Conservation (phyloP, 1,140 invertebrate genomes). For the Harlomillsia oculata region DNA sequence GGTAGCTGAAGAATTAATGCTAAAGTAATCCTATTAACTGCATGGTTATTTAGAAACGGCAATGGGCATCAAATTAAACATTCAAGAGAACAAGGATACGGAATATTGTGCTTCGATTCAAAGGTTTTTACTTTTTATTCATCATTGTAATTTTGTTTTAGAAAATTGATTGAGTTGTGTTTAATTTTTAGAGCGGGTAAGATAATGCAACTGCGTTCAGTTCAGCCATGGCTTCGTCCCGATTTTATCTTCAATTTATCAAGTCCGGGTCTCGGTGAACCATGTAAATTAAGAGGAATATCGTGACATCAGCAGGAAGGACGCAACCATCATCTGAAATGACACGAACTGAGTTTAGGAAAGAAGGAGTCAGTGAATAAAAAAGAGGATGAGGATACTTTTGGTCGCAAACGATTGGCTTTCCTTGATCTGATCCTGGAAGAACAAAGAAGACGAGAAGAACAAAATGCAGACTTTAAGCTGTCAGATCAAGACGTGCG, state of each 20-base stretch:
- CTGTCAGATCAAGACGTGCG: constrained; percentile 59
- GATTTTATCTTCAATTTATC: constrained; percentile 42
- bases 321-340: background rate
- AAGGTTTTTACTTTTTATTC: constrained; percentile 31
- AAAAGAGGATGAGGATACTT: background rate
- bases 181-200: constrained; percentile 20
- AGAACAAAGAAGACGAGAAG: no score
- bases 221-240: constrained; percentile 44
- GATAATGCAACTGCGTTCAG: constrained; percentile 38
- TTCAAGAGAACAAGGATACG: constrained; percentile 46
- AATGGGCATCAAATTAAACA: constrained; percentile 52
- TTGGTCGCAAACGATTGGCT: constrained; percentile 43
- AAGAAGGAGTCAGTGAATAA: background rate
- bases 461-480: constrained; percentile 43
- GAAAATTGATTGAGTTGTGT: background rate
- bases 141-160: background rate
- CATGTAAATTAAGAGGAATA: constrained; percentile 9
- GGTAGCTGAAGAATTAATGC: no score
- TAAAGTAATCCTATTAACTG: constrained; percentile 3
- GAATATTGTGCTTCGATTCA: constrained; percentile 49
- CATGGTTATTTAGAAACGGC: constrained; percentile 45
- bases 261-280: constrained; percentile 36
- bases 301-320: constrained; percentile 20
- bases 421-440: constrained; percentile 66
- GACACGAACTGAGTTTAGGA: background rate